Evolutionary conservation across 2,888 invertebrate genomes (phyloP).

Genomic region (Melanostoma mellinum): DNA sequence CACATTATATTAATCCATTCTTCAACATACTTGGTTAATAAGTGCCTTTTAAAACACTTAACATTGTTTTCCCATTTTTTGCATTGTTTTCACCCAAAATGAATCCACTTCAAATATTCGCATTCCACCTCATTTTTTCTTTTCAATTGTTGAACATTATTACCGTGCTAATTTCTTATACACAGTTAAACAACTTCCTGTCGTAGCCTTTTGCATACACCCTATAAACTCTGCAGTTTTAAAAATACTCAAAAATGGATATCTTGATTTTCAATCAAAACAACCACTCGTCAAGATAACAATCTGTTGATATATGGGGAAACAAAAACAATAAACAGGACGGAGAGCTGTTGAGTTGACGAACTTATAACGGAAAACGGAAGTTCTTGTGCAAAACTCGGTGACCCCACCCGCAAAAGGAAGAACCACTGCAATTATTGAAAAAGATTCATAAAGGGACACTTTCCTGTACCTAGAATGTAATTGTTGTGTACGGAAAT

Average conservation of each 20-base stretch:
- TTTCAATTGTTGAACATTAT: background rate
- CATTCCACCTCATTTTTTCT: background rate
- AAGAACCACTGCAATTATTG: background rate
- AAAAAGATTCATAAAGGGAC: background rate
- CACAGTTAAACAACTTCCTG: constrained; percentile 34
- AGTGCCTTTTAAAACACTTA: too few relatives aligned
- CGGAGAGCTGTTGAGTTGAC: constrained; percentile 24
- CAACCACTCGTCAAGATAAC: constrained; percentile 35
- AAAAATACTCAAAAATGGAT: constrained; percentile 7
- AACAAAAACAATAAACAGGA: constrained; percentile 36
- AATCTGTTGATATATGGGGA: constrained; percentile 26
- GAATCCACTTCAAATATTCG: too few relatives aligned
- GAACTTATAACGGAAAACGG: constrained; percentile 20
- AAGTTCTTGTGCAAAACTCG: constrained; percentile 5
- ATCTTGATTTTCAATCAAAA: constrained; percentile 49
- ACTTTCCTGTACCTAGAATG: too few relatives aligned
- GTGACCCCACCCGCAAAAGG: background rate
- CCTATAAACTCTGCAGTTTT: background rate
- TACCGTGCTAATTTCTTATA: constrained; percentile 2
- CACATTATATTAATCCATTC: too few relatives aligned
- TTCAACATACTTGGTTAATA: too few relatives aligned
- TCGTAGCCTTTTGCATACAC: constrained; percentile 18
- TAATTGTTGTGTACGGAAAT: too few relatives aligned
- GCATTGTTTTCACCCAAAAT: too few relatives aligned
- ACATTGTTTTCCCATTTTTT: too few relatives aligned